Evolutionary conservation across 2,797 vertebrate species (phyloP), one percentile per base, ranked within the genome.

Genomic region (Spondyliosoma cantharus): DNA sequence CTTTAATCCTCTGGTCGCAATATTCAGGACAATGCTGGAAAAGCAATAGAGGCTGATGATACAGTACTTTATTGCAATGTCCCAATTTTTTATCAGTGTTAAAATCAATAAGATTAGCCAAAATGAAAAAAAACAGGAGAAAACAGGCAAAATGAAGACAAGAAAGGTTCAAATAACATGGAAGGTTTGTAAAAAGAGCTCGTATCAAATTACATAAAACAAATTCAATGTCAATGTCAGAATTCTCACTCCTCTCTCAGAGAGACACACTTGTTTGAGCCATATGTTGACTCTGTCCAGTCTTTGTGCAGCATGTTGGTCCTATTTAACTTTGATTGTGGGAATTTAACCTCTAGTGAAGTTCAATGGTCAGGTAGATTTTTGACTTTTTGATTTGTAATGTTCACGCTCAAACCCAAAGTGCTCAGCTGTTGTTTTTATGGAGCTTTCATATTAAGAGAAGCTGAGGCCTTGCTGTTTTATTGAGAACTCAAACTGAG

Each of bases 371-470:
- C 37, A 24, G 20, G 42, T 32, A 43, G 50, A 46, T 37, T 59
- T 46, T 50, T 64, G n/a, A 75, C 19, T n/a, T n/a, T n/a, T n/a
- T n/a, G n/a, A 37, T 74, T 61, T 50, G 3, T 43, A 53, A 69
- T 11, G 0, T 53, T 53, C 13, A 27, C 9, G 17, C 12, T 17
- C 2, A 13, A 54, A 45, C 52, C 15, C 20, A 24, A 68, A 50
- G 62, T 32, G 52, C 71, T 74, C 45, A 68, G 17, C 59, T 48
- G 59, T 54, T 42, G 29, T 81, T 85, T 83, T 80, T 46, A 87
- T 69, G 48, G 64, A 71, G 59, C 65, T 62, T 77, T 58, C 58
- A 73, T 57, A 17, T 48, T 62, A 2, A 71, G 42, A 25, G 42
- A 49, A 45, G 43, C 24, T 45, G 20, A 53, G n/a, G 45, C 66